Evolutionary conservation across 1,140 invertebrate genomes (phyloP), one percentile per base, ranked within the genome.

Genomic region (Leptinotarsa texana): DNA sequence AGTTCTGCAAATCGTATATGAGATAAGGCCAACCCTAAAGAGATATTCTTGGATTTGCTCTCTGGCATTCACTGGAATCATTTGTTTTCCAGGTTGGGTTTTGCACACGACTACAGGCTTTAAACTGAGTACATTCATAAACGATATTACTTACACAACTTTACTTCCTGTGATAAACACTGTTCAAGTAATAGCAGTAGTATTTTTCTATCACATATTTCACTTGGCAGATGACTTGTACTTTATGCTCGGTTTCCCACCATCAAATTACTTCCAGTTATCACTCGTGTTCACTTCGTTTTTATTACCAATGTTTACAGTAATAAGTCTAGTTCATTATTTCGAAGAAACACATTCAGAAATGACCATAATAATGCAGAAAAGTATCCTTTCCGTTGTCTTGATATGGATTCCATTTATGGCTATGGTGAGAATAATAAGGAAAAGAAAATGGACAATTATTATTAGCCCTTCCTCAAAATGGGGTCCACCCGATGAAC

Each of bases 381-480:
- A 70, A 57, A 18, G 21, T 57, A 21, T 70, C 4, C 21, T 70
- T 11, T 8, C 69, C 15, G 17, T 70, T 70, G 22, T 51, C 17
- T 13, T 70, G 4, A 15, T 57, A 22, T 70, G 69, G 69, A 51
- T 57, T 3, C 69, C 51, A 11, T 70, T 70, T 61, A 70, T 70
- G 69, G 69, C 21, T 21, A 22, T 70, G 69, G 69, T 70, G 13
- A 70, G 69, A 70, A 57, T 70, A 18, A 70, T 70, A 57, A 17
- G 69, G 15, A 70, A 70, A 48, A 51, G 47, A 27, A 61, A 70
- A 57, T 51, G 47, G 69, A 33, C 42, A 13, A 70, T 13, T 57
- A 51, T 70, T 48, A 21, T 70, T 8, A 21, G 47, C 3, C 47
- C 69, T 57, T 70, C 69, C 6, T 48, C n/a, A 18, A 48, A 70